These are phyloP conservation scores for Gymnopithys bicolor DNA, from an alignment of 2,797 vertebrate species.

Conservation along the genomic window DNA sequence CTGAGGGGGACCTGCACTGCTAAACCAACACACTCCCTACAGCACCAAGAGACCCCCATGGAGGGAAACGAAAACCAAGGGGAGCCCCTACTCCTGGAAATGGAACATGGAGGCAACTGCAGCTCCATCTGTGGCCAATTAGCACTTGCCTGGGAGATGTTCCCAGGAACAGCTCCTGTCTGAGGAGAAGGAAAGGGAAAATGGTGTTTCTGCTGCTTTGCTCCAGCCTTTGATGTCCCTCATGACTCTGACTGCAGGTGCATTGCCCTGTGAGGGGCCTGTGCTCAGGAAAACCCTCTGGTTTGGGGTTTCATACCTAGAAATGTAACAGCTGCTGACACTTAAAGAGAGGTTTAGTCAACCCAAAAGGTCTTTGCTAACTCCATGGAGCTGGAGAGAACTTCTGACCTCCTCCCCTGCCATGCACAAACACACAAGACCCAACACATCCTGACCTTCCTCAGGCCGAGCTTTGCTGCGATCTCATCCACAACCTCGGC, in stretches of 20 bases:
- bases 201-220: neutral
- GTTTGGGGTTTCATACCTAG: neutral
- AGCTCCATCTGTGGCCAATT: neutral
- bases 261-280: neutral
- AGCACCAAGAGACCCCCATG: neutral
- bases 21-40: neutral
- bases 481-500: conserved; percentile 95
- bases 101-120: neutral
- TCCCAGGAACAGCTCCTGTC: neutral
- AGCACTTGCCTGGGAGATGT: neutral
- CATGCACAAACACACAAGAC: neutral
- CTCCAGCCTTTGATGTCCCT: neutral
- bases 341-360: neutral
- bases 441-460: conserved; percentile 81
- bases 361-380: neutral
- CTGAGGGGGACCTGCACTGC: neutral
- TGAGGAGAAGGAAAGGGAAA: neutral
- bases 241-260: neutral
- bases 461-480: conserved; percentile 92
- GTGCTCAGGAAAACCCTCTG: neutral
- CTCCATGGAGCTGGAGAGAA: neutral
- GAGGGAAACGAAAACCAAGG: neutral
- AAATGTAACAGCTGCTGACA: neutral
- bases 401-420: neutral
- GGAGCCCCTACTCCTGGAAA: neutral